phyloP scores from a whole-genome alignment of 2,113 vertebrate species.

The Sinocyclocheilus rhinocerous region DNA sequence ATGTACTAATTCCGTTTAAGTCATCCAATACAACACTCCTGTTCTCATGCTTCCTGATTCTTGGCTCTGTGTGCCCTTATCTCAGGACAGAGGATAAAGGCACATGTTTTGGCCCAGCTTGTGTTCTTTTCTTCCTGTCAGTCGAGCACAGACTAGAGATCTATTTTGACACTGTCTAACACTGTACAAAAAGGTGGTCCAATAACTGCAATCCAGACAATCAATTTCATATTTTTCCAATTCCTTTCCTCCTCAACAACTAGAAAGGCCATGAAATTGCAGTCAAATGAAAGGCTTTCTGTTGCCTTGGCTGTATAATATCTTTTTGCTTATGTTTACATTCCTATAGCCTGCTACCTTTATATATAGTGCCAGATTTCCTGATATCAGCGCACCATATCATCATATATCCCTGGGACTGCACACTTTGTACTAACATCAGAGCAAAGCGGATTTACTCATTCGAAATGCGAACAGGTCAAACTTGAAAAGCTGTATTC shows the following conservation, averaged over 20 bases:
- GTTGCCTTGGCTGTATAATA: slow-evolving; percentile 66
- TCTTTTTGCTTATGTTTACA: slow-evolving; percentile 77
- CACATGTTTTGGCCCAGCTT: slow-evolving; percentile 54
- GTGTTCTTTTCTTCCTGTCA: slow-evolving; percentile 71
- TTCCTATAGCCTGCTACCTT: slow-evolving; percentile 57
- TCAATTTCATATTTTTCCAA: slow-evolving; percentile 87
- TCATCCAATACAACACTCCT: neutral
- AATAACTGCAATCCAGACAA: slow-evolving; percentile 84
- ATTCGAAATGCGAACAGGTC: slow-evolving; percentile 45
- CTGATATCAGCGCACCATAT: slow-evolving; percentile 64
- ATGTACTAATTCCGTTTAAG: neutral
- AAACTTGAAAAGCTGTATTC: slow-evolving; percentile 12
- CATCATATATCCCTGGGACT: slow-evolving; percentile 53
- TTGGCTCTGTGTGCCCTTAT: neutral
- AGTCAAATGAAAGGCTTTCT: slow-evolving; percentile 78
- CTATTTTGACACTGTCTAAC: slow-evolving; percentile 71
- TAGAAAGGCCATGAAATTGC: slow-evolving; percentile 87
- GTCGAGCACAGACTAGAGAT: slow-evolving; percentile 67
- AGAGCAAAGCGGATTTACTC: slow-evolving; percentile 37
- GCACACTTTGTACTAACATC: slow-evolving; percentile 35
- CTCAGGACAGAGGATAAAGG: slow-evolving; percentile 13
- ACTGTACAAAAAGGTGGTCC: slow-evolving; percentile 75
- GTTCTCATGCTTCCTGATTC: neutral
- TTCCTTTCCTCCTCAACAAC: slow-evolving; percentile 77
- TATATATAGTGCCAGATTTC: slow-evolving; percentile 68